Evolutionary conservation across 1,140 invertebrate genomes (phyloP).

Genomic region (Zaprionus inermis): DNA sequence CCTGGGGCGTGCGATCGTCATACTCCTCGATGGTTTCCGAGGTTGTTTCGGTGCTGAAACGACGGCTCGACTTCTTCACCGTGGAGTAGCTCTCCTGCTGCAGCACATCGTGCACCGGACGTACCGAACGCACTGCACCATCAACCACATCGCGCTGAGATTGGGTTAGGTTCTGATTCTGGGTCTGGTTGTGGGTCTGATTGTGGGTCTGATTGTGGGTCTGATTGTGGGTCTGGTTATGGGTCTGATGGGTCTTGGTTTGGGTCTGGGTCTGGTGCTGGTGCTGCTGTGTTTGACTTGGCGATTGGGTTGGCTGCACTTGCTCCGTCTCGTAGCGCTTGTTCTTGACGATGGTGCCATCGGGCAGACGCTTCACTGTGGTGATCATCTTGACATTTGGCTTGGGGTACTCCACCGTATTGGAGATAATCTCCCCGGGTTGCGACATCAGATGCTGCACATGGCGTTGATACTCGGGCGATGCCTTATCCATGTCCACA

Average conservation of each 20-base stretch:
- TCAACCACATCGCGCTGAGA: constrained; percentile 56
- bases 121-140: constrained; percentile 34
- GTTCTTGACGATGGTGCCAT: constrained; percentile 87
- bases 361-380: constrained; percentile 87
- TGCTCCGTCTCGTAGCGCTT: constrained; percentile 87
- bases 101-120: constrained; percentile 25
- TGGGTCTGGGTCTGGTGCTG: constrained; percentile 43
- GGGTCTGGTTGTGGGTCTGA: constrained; percentile 13
- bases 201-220: constrained; percentile 42
- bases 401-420: constrained; percentile 87
- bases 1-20: constrained; percentile 50
- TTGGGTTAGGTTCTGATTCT: constrained; percentile 19
- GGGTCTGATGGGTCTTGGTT: constrained; percentile 25
- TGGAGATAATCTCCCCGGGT: constrained; percentile 85
- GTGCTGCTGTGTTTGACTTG: constrained; percentile 38
- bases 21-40: constrained; percentile 75
- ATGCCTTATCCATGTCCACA: constrained; percentile 82
- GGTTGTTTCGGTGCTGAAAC: constrained; percentile 77
- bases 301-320: constrained; percentile 36
- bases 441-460: constrained; percentile 77
- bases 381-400: constrained; percentile 87
- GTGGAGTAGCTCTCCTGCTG: constrained; percentile 73
- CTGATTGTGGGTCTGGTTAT: constrained; percentile 27
- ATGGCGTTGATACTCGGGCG: constrained; percentile 79
- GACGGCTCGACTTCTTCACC: constrained; percentile 74